These are phyloP conservation scores for Dipodomys stephensi DNA, from an alignment of 2,113 vertebrate species.

Conservation along the genomic window DNA sequence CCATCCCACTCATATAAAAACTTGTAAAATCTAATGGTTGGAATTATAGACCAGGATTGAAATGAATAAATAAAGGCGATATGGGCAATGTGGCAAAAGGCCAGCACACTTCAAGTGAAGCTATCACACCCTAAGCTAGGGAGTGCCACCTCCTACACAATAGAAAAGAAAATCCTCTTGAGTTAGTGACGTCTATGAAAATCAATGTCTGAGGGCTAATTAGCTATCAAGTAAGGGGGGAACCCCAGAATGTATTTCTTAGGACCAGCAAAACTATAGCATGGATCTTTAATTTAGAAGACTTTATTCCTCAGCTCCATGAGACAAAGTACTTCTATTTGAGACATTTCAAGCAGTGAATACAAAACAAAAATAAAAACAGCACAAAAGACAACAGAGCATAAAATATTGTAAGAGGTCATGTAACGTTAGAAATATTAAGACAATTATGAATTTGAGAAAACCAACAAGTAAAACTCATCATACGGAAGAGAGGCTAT, in stretches of 20 bases:
- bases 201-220: background rate
- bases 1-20: background rate
- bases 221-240: background rate
- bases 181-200: background rate
- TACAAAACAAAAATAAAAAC: background rate
- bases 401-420: background rate
- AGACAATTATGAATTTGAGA: background rate
- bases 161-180: background rate
- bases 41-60: background rate
- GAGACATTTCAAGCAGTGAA: background rate
- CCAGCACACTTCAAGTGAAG: background rate
- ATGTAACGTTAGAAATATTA: background rate
- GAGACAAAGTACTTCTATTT: background rate
- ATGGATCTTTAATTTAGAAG: background rate
- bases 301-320: background rate
- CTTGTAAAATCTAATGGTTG: background rate
- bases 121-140: background rate
- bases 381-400: background rate
- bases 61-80: background rate
- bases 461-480: background rate
- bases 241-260: background rate
- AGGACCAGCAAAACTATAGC: background rate
- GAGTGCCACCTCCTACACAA: background rate
- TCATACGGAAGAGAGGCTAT: rapidly evolving
- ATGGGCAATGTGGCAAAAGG: too few relatives aligned